These are phyloP conservation scores for Ostrea edulis DNA, from an alignment of 1,140 invertebrate species.

Conservation along the genomic window DNA sequence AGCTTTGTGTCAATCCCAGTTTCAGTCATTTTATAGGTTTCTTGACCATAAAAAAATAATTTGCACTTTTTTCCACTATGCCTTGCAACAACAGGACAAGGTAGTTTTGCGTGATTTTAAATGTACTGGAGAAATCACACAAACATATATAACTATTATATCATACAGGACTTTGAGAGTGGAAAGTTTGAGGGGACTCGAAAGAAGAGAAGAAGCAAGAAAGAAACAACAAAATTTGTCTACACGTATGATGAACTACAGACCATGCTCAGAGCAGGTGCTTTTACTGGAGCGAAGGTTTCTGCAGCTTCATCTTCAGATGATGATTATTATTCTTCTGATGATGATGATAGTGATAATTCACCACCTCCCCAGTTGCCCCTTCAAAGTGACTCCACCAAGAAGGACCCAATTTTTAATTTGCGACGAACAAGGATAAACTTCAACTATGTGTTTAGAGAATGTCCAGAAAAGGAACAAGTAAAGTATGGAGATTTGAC, in stretches of 20 bases:
- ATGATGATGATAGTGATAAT: background rate
- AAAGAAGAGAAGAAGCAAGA: conserved; percentile 22
- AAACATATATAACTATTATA: background rate
- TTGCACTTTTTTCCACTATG: too few relatives aligned
- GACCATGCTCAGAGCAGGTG: background rate
- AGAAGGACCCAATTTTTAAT: background rate
- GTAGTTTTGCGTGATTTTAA: too few relatives aligned
- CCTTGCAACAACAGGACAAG: too few relatives aligned
- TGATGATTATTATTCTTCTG: background rate
- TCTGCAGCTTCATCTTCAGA: background rate
- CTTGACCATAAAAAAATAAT: too few relatives aligned
- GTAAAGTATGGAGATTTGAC: background rate
- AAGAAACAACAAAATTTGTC: conserved; percentile 18
- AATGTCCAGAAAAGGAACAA: background rate
- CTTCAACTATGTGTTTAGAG: conserved; percentile 30
- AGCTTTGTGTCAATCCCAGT: too few relatives aligned
- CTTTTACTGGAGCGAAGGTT: background rate
- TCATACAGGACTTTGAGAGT: conserved; percentile 30
- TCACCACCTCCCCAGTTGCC: background rate
- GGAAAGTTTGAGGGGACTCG: conserved; percentile 13
- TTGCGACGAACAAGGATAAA: background rate
- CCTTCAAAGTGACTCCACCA: background rate
- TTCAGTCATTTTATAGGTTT: too few relatives aligned
- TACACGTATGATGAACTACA: conserved; percentile 11
- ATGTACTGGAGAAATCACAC: background rate